Conservation (phyloP, 2,113 vertebrate genomes). For the Burhinus oedicnemus region DNA sequence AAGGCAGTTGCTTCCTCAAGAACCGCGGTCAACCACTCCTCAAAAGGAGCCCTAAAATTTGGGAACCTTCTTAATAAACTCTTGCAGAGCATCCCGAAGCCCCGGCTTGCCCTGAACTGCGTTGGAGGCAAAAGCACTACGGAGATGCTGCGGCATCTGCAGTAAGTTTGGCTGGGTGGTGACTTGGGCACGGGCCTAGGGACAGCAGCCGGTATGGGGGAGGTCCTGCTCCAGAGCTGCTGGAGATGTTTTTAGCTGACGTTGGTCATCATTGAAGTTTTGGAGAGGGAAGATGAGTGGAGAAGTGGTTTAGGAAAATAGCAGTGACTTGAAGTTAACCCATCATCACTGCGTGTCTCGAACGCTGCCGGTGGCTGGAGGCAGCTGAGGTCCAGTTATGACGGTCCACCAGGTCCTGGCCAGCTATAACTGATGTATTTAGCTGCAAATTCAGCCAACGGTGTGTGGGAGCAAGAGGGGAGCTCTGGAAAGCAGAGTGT, state of each 20-base stretch:
- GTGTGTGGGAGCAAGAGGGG: not conserved
- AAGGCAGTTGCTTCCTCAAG: not conserved
- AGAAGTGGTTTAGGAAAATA: not conserved
- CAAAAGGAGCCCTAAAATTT: not conserved
- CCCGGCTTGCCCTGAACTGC: slow-evolving; percentile 91
- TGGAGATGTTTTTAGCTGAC: too few species aligned
- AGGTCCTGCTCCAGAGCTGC: not conserved
- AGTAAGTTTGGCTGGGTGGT: slow-evolving; percentile 77
- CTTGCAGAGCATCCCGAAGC: slow-evolving; percentile 82
- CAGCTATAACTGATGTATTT: not conserved
- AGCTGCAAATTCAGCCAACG: not conserved
- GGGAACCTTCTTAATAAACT: not conserved
- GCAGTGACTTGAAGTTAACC: not conserved
- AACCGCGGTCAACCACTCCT: fast-evolving
- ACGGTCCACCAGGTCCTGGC: not conserved
- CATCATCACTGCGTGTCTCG: fast-evolving
- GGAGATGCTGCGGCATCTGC: slow-evolving; percentile 90
- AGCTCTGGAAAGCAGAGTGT: not conserved
- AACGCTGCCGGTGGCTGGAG: fast-evolving
- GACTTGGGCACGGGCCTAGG: not conserved
- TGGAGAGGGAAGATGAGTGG: not conserved
- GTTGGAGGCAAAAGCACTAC: slow-evolving; percentile 92
- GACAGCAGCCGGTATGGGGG: not conserved
- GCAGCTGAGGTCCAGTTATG: not conserved
- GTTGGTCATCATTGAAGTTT: not conserved